A percentile compares a stretch with the other conserved stretches of the same genome.
Evolutionary conservation across 2,888 invertebrate genomes (phyloP).

Genomic region (Cryptus armator): DNA sequence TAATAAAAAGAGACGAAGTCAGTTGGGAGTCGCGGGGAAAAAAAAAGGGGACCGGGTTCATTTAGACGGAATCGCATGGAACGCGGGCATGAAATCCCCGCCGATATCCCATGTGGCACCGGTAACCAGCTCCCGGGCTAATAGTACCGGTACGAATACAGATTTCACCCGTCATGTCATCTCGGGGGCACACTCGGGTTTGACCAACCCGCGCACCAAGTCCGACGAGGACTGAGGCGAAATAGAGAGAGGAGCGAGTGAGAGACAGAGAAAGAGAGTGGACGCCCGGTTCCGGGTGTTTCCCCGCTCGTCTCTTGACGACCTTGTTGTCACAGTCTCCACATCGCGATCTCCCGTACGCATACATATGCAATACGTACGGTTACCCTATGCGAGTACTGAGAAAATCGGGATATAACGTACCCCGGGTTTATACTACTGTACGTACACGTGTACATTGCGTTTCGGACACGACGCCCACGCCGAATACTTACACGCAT

Average conservation of each 20-base stretch:
- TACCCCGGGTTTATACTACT: not conserved
- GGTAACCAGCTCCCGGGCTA: conserved; percentile 41
- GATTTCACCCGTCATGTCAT: conserved; percentile 81
- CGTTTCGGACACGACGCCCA: conserved; percentile 15
- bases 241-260: conserved; percentile 56
- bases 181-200: conserved; percentile 67
- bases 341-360: conserved; percentile 32
- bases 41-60: conserved; percentile 75
- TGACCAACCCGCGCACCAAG: conserved; percentile 66
- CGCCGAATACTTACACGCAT: conserved; percentile 1
- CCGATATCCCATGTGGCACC: conserved; percentile 54
- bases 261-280: conserved; percentile 51
- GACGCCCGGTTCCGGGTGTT: conserved; percentile 65
- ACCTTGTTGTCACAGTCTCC: conserved; percentile 68
- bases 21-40: not conserved
- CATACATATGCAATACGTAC: conserved; percentile 29
- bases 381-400: not conserved
- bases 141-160: conserved; percentile 72
- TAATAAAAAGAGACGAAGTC: conserved; percentile 38
- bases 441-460: conserved; percentile 21
- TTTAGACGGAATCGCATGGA: conserved; percentile 74
- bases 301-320: conserved; percentile 70
- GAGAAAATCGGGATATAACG: conserved; percentile 35
- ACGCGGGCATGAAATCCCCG: conserved; percentile 35
- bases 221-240: conserved; percentile 49